A percentile compares a stretch with the other conserved stretches of the same genome.
Evolutionary conservation across 2,797 vertebrate genomes (phyloP).

Genomic region (Phoxinus dragarum): DNA sequence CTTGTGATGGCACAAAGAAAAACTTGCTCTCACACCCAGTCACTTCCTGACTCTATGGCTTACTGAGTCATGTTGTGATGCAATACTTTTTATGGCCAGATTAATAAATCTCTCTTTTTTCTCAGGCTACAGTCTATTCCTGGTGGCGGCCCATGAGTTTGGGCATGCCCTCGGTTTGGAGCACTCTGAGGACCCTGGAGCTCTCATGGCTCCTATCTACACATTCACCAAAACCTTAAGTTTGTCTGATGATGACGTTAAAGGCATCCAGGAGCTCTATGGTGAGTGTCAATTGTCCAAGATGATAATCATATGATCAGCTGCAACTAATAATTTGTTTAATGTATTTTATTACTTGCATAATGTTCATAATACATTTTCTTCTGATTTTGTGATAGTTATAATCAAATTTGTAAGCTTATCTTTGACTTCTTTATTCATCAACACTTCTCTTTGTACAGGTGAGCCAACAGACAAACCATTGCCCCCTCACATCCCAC

Average conservation of each 20-base stretch:
- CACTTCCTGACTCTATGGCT: neutral
- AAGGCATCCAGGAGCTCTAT: conserved; percentile 95
- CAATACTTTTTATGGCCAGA: neutral
- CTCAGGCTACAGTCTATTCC: conserved; percentile 95
- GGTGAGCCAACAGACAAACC: conserved; percentile 82
- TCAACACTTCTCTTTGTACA: conserved; percentile 61
- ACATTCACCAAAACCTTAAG: conserved; percentile 94
- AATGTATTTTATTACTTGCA: neutral
- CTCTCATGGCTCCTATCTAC: conserved; percentile 96
- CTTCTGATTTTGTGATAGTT: neutral
- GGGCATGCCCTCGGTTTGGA: conserved; percentile 97
- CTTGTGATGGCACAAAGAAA: neutral
- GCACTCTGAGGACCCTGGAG: conserved; percentile 94
- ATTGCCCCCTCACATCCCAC: conserved; percentile 62
- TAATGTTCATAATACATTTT: neutral
- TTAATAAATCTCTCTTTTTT: conserved; percentile 3
- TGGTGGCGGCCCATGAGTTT: conserved; percentile 98
- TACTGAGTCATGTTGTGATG: conserved; percentile 4
- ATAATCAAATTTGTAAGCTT: neutral
- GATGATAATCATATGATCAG: neutral
- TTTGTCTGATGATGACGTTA: conserved; percentile 91
- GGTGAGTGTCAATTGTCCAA: conserved; percentile 75
- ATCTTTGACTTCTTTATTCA: neutral
- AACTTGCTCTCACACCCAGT: neutral
- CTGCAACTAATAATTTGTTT: neutral